These are phyloP conservation scores for Acrossocheilus wenchowensis DNA, from an alignment of 2,797 vertebrate species.

Conservation along the genomic window DNA sequence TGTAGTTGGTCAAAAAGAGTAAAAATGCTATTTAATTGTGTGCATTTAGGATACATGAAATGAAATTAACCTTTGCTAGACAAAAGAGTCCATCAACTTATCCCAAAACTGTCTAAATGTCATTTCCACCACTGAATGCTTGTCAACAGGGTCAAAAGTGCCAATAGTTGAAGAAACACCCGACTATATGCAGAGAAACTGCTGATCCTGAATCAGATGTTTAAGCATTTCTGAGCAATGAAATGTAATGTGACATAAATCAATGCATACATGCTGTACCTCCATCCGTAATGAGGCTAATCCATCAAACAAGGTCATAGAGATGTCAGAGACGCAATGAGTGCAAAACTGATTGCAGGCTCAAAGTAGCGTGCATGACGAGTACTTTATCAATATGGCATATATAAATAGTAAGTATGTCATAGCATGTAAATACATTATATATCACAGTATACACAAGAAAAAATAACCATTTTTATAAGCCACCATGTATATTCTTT, in stretches of 20 bases:
- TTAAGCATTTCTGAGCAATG: neutral
- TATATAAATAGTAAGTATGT: slow-evolving; percentile 7
- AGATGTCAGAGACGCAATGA: slow-evolving; percentile 6
- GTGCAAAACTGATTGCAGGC: neutral
- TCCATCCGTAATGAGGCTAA: slow-evolving; percentile 23
- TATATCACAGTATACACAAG: neutral
- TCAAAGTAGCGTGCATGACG: neutral
- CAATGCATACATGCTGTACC: slow-evolving; percentile 27
- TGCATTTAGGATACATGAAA: neutral
- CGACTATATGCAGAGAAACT: neutral
- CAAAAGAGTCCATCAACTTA: neutral
- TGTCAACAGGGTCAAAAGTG: neutral
- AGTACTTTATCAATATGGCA: slow-evolving; percentile 35
- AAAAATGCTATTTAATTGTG: neutral
- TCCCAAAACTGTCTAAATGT: neutral
- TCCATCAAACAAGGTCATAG: slow-evolving; percentile 40
- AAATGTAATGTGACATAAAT: slow-evolving; percentile 40
- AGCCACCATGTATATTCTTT: neutral
- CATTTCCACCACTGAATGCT: neutral
- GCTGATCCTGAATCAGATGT: slow-evolving; percentile 19
- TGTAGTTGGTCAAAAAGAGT: neutral
- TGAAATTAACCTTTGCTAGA: neutral
- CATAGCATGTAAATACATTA: neutral
- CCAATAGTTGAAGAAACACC: neutral
- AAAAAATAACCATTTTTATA: neutral